Percentiles rank a stretch among this genome's conserved stretches.
Evolutionary conservation across 92 coral and sea anemone species (phyloP).

Genomic region (Palythoa grandiflora): DNA sequence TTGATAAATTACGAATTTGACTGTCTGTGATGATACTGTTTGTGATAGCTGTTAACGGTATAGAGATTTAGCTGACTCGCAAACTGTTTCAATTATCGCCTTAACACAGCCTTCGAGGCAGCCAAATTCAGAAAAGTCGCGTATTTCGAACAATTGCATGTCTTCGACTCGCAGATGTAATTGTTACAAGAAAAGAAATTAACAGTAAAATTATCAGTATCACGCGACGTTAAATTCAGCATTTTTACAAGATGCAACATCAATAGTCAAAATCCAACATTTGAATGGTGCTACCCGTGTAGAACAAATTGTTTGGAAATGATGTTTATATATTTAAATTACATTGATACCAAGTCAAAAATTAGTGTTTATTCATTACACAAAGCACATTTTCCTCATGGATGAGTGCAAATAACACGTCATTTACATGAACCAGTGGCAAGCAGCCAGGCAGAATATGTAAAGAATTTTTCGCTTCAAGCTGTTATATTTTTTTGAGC

Average conservation of each 20-base stretch:
- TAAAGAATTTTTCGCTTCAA: neutral
- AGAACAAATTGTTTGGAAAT: conserved; percentile 3
- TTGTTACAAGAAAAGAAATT: neutral
- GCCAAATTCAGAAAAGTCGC: neutral
- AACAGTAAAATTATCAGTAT: conserved; percentile 16
- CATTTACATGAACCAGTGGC: neutral
- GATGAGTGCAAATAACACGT: neutral
- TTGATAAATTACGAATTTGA: neutral
- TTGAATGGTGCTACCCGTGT: too few species aligned
- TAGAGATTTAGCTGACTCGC: neutral
- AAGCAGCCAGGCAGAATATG: neutral
- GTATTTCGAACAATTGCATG: neutral
- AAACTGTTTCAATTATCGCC: neutral
- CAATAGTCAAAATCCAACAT: neutral
- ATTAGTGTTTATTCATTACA: neutral
- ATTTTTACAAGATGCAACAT: neutral
- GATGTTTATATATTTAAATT: conserved; percentile 15
- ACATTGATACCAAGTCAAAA: neutral
- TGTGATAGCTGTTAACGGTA: neutral
- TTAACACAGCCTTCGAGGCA: neutral
- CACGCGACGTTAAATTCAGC: conserved; percentile 8
- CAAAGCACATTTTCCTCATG: neutral
- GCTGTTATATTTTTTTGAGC: neutral
- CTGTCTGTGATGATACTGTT: neutral
- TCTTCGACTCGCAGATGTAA: neutral